phyloP scores from a whole-genome alignment of 2,113 vertebrate species.

The Ameiurus melas region DNA sequence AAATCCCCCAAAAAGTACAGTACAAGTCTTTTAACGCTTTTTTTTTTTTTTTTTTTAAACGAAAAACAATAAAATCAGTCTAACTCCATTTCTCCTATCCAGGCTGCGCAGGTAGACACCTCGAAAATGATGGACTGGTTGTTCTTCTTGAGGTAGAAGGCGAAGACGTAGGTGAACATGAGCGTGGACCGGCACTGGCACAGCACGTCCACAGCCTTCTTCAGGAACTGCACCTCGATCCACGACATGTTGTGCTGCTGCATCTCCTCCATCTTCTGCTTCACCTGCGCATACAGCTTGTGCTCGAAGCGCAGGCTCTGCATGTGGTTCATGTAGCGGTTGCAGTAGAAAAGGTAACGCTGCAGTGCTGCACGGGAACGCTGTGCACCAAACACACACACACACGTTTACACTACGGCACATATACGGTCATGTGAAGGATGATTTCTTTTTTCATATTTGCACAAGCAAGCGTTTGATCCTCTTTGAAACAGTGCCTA shows the following conservation, averaged over 20 bases:
- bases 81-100: no score
- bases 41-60: no score
- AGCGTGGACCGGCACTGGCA: constrained; percentile 99
- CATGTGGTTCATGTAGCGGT: constrained; percentile 99
- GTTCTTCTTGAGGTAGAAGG: constrained; percentile 99
- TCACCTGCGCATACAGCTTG: constrained; percentile 98
- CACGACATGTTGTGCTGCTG: constrained; percentile 99
- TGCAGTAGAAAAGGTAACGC: constrained; percentile 99
- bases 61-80: no score
- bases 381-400: constrained; percentile 64
- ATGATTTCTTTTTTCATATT: no score
- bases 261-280: constrained; percentile 99
- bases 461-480: no score
- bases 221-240: constrained; percentile 99
- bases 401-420: background rate
- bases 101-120: constrained; percentile 67
- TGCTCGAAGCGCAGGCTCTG: constrained; percentile 99
- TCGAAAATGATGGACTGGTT: constrained; percentile 99
- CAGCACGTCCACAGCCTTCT: constrained; percentile 99
- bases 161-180: constrained; percentile 99
- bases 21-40: no score
- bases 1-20: no score
- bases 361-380: constrained; percentile 95
- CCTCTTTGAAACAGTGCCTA: no score
- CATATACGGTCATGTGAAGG: background rate